Evolutionary conservation across 1,140 invertebrate species (phyloP), one percentile per base, ranked within the genome.

Genomic region (Agrilus planipennis): DNA sequence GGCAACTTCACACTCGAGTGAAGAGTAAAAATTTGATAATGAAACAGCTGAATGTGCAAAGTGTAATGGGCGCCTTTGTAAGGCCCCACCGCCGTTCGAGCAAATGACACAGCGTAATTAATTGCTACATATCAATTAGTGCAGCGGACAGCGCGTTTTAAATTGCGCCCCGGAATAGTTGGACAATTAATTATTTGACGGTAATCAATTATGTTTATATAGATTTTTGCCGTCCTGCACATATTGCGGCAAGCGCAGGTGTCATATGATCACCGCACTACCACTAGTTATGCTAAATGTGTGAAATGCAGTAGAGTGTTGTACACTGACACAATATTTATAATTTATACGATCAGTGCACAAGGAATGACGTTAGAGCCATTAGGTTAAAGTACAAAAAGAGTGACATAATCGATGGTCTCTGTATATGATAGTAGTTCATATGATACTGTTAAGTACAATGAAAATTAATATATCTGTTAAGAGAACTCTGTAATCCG

Each of bases 71-170:
- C 35, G 30, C 45, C 42, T 50, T 44, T 50, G 44, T 50, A 41
- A 41, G 40, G 29, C 25, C 34, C 20, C 23, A 28, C 38, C 27
- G 28, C 43, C n/a, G n/a, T n/a, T n/a, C 36, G 46, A 42, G 40
- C 45, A 38, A 50, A 51, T 49, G 49, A 51, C 51, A 50, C 47
- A 50, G 42, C 52, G 45, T 54, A 54, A 54, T 54, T 54, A 54
- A 54, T 54, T 54, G 47, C 49, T 47, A 49, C 52, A 50, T 53
- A 54, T 54, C 52, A 54, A 54, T 54, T 54, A 54, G 52, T 46
- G 52, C 41, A 40, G 41, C 49, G 45, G 45, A 47, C 45, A 51
- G 42, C 40, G 40, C 34, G 49, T 54, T 54, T 54, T 54, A 54
- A 54, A 54, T 54, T 52, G 49, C 42, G 21, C 40, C 34, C 32